phyloP scores from a whole-genome alignment of 2,797 vertebrate species.

The Thalassophryne amazonica region DNA sequence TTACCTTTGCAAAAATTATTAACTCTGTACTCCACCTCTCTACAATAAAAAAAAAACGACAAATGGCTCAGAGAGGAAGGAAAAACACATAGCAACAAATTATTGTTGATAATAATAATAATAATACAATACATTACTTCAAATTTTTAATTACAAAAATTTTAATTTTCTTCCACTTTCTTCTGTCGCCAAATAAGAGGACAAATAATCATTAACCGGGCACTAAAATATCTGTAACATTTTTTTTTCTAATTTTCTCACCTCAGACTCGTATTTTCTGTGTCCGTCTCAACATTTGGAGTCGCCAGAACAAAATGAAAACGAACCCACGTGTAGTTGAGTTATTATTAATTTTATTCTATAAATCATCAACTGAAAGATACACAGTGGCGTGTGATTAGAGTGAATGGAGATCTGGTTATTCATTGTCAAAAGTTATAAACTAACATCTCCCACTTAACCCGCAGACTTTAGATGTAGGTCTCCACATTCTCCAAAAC shows the following conservation, averaged over 20 bases:
- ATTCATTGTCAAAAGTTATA: conserved; percentile 94
- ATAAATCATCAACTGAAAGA: conserved; percentile 99
- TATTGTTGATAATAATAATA: neutral
- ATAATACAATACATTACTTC: neutral
- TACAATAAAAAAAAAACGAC: conserved; percentile 23
- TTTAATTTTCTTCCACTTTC: neutral
- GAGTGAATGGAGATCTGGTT: conserved; percentile 90
- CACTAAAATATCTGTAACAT: neutral
- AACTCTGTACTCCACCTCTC: conserved; percentile 60
- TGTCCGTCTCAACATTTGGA: conserved; percentile 37
- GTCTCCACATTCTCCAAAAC: conserved; percentile 74
- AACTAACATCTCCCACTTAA: conserved; percentile 80
- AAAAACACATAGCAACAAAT: too few relatives aligned
- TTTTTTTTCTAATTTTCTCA: conserved; percentile 16
- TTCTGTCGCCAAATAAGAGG: neutral
- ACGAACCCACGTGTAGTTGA: conserved; percentile 89
- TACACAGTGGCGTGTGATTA: conserved; percentile 91
- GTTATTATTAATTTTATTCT: conserved; percentile 98
- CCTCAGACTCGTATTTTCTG: neutral
- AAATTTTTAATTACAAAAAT: neutral
- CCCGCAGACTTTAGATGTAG: conserved; percentile 64
- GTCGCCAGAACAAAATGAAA: conserved; percentile 63
- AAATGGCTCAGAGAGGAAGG: too few relatives aligned
- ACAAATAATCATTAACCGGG: neutral
- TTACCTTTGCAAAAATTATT: conserved; percentile 78